Conservation (phyloP, 1,140 invertebrate genomes). For the Brachionus koreanus region DNA sequence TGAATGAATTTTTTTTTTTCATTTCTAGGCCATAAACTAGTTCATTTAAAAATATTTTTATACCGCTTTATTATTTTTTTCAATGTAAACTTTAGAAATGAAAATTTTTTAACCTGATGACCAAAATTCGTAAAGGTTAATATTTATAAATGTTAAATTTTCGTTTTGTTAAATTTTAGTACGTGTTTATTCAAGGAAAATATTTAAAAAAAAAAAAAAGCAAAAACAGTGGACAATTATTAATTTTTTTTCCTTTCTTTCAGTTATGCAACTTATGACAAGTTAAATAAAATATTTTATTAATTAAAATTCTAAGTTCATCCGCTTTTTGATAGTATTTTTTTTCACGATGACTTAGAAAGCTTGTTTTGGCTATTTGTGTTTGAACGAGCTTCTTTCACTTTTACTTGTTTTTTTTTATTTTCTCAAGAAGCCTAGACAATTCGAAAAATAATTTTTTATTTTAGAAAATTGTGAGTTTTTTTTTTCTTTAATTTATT, state of each 20-base stretch:
- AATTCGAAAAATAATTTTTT: neutral
- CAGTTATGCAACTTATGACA: neutral
- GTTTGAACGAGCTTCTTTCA: neutral
- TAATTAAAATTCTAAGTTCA: neutral
- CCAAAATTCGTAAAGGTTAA: neutral
- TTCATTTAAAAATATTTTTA: neutral
- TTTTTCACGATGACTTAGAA: neutral
- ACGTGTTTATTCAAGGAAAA: neutral
- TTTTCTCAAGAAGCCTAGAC: neutral
- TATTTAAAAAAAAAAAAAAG: neutral
- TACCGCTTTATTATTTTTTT: neutral
- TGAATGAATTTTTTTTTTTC: neutral
- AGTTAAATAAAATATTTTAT: neutral
- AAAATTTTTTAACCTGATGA: neutral
- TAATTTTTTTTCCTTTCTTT: neutral
- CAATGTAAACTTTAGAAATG: slow-evolving; percentile 3
- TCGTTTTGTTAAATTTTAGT: neutral
- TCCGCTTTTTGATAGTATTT: neutral
- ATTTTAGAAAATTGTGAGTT: neutral
- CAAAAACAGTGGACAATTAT: neutral
- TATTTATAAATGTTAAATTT: slow-evolving; percentile 12
- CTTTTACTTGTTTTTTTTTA: neutral
- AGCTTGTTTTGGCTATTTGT: neutral
- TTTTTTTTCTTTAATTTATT: neutral
- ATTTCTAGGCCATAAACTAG: slow-evolving; percentile 25